Conservation (phyloP, 2,888 invertebrate species). For the Disparrhopalites patrizii region DNA sequence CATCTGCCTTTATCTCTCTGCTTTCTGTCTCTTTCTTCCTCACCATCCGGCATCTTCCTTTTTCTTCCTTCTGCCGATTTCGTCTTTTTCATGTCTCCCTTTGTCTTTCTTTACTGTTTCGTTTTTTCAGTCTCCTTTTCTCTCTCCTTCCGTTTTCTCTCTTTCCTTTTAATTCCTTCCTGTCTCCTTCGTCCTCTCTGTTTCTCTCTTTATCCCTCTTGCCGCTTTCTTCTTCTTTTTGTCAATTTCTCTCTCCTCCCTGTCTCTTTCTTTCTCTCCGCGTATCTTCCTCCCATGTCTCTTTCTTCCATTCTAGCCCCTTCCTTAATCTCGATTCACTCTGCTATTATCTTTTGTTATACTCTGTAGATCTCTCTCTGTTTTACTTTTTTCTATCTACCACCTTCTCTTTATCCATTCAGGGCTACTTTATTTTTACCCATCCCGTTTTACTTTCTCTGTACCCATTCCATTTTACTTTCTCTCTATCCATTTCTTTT, state of each 20-base stretch:
- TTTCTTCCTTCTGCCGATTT: slow-evolving; percentile 6
- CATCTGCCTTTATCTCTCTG: neutral
- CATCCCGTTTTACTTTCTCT: too few relatives aligned
- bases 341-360: too few relatives aligned
- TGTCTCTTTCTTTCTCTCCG: neutral
- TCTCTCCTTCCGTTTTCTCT: neutral
- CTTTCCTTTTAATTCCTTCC: too few relatives aligned
- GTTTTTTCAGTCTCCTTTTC: neutral
- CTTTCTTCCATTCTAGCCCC: neutral
- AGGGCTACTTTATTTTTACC: too few relatives aligned
- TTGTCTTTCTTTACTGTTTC: neutral
- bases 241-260: neutral
- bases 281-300: neutral
- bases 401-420: too few relatives aligned
- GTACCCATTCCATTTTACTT: too few relatives aligned
- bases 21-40: neutral
- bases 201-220: neutral
- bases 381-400: too few relatives aligned
- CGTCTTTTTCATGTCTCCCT: neutral
- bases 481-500: too few relatives aligned
- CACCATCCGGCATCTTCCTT: too few relatives aligned
- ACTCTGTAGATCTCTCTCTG: too few relatives aligned
- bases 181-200: neutral
- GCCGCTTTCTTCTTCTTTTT: neutral
- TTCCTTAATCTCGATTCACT: too few relatives aligned